Evolutionary conservation across 2,888 invertebrate genomes (phyloP), one percentile per base, ranked within the genome.

Genomic region (Eurois occulta): DNA sequence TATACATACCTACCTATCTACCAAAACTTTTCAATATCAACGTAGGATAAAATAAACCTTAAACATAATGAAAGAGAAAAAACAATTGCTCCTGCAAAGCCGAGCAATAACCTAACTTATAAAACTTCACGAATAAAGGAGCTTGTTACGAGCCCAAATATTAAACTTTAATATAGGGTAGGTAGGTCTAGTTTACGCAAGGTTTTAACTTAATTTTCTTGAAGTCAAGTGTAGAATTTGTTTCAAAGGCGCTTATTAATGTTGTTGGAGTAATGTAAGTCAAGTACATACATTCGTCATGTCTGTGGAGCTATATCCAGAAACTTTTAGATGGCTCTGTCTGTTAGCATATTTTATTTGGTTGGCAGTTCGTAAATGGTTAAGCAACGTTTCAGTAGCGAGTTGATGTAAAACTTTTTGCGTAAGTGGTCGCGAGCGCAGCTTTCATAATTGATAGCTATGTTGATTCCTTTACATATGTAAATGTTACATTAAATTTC

Each of bases 221-320:
- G 55, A 46, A 82, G 66, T 46, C 67, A 62, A 55, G 60, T 62
- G 10, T 28, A 24, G n/a, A 82, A 32, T 62, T 82, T 67, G 77
- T 76, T 43, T 52, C 64, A 75, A 58, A 65, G 68, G 65, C 64
- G 46, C n/a, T 52, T 64, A 75, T 48, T 67, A 65, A 46, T 64
- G 52, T 46, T 80, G 46, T 41, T 41, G 38, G n/a, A 35, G 46
- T 81, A 74, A 73, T 68, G 41, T 55, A 35, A 21, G 46, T 32
- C n/a, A 75, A 80, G 41, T 28, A 48, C n/a, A 81, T 28, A 48
- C n/a, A 81, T 75, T 69, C n/a, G 13, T 70, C 82, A 81, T 35
- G 76, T 74, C 60, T 52, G 41, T 67, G 21, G 38, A 79, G 52
- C 11, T 21, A n/a, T 28, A 46, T 41, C 38, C 46, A 58, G 35